Evolutionary conservation across 2,113 vertebrate species (phyloP), one percentile per base, ranked within the genome.

Genomic region (Sebastes schlegelii): DNA sequence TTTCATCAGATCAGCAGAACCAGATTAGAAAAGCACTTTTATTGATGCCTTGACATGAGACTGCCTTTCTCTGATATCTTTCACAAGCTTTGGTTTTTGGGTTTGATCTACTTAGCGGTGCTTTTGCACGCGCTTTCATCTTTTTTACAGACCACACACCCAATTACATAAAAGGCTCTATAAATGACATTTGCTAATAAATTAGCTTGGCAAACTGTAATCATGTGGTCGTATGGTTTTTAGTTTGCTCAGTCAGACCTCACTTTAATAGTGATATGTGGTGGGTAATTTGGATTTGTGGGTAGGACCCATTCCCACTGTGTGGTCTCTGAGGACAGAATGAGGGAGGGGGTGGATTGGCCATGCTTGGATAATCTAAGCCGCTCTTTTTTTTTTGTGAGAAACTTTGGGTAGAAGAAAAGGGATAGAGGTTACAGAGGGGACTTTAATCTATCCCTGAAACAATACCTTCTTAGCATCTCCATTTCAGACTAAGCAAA

Each of bases 321-420:
- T 96, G 96, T 96, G 95, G 95, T 96, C 94, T 82, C 63, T 88
- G 91, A 93, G 93, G 93, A 71, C 80, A 79, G 75, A 90, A 60
- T 86, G 75, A 78, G 57, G 76, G 82, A 79, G 82, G 74, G 79
- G 90, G 91, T 86, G 87, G 74, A 90, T 94, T 95, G 93, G 95
- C 90, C 83, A 94, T 94, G 96, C 82, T 95, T 96, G 94, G 94
- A 92, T 97, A 96, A 96, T 95, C 95, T 94, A 92, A 95, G 95
- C 91, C 75, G 68, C 87, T 94, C 80, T 91, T 89, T 93, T 61
- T 48, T 88, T 92, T 52, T 54, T 62, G 45, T 79, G 55, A 68
- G 81, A 77, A 34, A 77, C 60, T 84, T 86, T 70, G 43, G 62
- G 62, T 60, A 43, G 70, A 75, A 76, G 74, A 42, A 79, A 78